Base-by-base conservation (phyloP, 2,888 invertebrate species). In the Phoenoteleia sp. region DNA sequence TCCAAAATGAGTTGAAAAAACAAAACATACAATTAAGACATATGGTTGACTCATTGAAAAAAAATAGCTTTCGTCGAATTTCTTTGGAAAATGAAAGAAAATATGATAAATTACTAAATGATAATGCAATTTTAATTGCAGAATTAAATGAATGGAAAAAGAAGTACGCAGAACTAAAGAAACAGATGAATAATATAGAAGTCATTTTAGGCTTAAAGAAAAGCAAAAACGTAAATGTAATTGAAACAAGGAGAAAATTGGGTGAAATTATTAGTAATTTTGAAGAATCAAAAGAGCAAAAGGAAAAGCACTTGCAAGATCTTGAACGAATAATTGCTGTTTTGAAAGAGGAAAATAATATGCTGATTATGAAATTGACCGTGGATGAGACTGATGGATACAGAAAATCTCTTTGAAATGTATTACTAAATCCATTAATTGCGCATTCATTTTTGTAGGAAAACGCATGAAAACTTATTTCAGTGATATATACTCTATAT, bases 81-180 rank as follows among this genome's bases (percentile, higher is more conserved):
- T 23, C 71, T 0, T 47, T 42, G 9, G 54, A 56, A 21, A 69
- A 83, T 3, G 87, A 62, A 39, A 42, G 6, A 17, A 81, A 36
- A 23, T 81, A 21, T 71, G 92, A 93, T 91, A 94, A 94, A 93
- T 92, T 94, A 62, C 92, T 95, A 19, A 94, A 96, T 91, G 98
- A 98, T 91, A 98, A 98, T 92, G 95, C 97, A 36, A 94, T 95
- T 0, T 94, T 98, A 3, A 94, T 98, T 33, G 95, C 96, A 1
- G 98, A 98, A 93, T 96, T 98, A 21, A 98, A 98, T 91, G 95
- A 95, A 75, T 92, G 98, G 47, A 95, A 97, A 33, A 95, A 95
- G 25, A 96, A 97, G 91, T 93, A 97, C 81, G 96, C 96, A 91
- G 93, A 95, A 0, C 95, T 96, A 13, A 95, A 96, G 9, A 95